phyloP scores from a whole-genome alignment of 1,140 invertebrate species.

The Medauroidea extradentata region DNA sequence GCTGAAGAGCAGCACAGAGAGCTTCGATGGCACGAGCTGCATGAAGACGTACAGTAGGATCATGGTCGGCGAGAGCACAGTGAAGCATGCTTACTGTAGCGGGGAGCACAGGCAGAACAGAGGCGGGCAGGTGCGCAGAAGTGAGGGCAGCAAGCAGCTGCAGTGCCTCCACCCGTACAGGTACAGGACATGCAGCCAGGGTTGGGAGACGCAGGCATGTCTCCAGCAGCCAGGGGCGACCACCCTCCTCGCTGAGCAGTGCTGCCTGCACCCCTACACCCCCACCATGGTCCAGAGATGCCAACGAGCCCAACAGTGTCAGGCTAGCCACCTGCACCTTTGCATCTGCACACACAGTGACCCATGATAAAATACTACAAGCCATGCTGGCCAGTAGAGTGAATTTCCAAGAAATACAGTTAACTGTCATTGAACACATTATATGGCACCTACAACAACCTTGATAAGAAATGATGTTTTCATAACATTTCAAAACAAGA shows the following conservation, averaged over 20 bases:
- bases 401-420: no score
- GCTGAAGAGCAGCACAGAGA: constrained; percentile 53
- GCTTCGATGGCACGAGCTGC: constrained; percentile 58
- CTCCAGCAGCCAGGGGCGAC: not conserved
- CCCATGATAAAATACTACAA: no score
- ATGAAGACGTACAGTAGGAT: constrained; percentile 57
- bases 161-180: constrained; percentile 69
- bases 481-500: no score
- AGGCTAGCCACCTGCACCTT: constrained; percentile 71
- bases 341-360: constrained; percentile 50
- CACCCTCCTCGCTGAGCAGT: not conserved
- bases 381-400: not conserved
- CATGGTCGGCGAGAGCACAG: constrained; percentile 51
- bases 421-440: not conserved
- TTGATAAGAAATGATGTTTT: not conserved
- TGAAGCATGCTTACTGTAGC: no score
- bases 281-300: constrained; percentile 59
- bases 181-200: constrained; percentile 35
- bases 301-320: constrained; percentile 68
- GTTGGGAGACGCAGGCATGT: not conserved
- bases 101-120: constrained; percentile 49
- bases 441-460: not conserved
- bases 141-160: constrained; percentile 68
- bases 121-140: constrained; percentile 53
- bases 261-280: constrained; percentile 47